A percentile compares a stretch with the other conserved stretches of the same genome.
These are phyloP conservation scores for Lymantria dispar DNA, from an alignment of 2,888 invertebrate genomes.

Conservation along the genomic window DNA sequence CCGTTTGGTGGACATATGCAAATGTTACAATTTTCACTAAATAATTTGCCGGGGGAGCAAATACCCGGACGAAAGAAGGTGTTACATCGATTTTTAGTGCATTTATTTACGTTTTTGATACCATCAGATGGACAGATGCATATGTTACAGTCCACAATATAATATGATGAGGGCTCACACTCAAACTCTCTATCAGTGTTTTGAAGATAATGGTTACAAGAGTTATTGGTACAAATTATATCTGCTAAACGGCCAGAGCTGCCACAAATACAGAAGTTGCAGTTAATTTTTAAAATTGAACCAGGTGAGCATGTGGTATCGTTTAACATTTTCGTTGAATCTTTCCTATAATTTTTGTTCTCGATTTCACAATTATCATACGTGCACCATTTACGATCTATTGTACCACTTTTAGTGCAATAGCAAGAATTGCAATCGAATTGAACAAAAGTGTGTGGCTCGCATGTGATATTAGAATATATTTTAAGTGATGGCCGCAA, in stretches of 20 bases:
- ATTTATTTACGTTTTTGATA: conserved; percentile 64
- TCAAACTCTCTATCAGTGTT: conserved; percentile 34
- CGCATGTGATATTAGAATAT: conserved; percentile 49
- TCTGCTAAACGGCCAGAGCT: conserved; percentile 50
- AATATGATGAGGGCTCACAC: conserved; percentile 66
- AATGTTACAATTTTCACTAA: conserved; percentile 68
- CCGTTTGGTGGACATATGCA: conserved; percentile 72
- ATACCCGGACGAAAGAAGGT: conserved; percentile 52
- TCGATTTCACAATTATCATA: conserved; percentile 65
- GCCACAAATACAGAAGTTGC: conserved; percentile 74
- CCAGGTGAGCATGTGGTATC: conserved; percentile 54
- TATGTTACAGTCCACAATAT: conserved; percentile 68
- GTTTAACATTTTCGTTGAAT: not conserved
- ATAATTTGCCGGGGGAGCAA: conserved; percentile 61
- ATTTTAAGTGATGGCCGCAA: conserved; percentile 6
- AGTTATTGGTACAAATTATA: conserved; percentile 59
- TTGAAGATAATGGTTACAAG: conserved; percentile 34
- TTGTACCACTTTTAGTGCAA: conserved; percentile 60
- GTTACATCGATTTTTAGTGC: conserved; percentile 70
- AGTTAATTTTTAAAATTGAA: conserved; percentile 54
- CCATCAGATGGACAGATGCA: conserved; percentile 66
- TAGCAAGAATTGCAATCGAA: conserved; percentile 73
- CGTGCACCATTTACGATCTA: conserved; percentile 72
- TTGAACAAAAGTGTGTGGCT: conserved; percentile 63
- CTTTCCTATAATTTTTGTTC: conserved; percentile 35